Percentiles rank a stretch among this genome's conserved stretches.
Evolutionary conservation across 92 coral and sea anemone species (phyloP).

Genomic region (Epizoanthus fatuus): DNA sequence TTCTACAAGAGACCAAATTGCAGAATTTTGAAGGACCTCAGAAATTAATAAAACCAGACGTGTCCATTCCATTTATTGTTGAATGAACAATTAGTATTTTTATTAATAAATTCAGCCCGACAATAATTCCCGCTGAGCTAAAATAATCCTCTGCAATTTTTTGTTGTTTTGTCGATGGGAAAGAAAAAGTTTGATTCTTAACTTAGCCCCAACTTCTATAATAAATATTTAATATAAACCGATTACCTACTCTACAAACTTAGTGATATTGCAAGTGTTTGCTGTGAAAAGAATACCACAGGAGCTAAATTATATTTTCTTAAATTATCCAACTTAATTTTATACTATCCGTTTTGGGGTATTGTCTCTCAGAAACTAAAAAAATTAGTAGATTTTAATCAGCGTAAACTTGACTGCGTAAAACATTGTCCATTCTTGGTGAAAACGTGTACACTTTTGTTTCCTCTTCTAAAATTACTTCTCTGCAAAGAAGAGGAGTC

Average conservation of each 20-base stretch:
- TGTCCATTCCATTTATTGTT: not conserved
- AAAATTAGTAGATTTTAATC: not conserved
- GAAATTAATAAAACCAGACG: constrained; percentile 4
- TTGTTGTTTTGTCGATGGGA: no score
- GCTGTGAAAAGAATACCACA: no score
- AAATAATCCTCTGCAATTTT: no score
- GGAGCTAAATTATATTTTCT: no score
- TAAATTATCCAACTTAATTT: no score
- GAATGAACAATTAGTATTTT: constrained; percentile 12
- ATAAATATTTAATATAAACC: no score
- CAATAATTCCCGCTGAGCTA: no score
- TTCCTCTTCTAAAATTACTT: constrained; percentile 2
- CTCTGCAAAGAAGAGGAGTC: not conserved
- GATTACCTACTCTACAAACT: no score
- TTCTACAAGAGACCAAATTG: not conserved
- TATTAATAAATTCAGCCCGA: constrained; percentile 3
- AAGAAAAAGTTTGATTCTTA: no score
- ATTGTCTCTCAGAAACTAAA: not conserved
- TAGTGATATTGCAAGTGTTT: no score
- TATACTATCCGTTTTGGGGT: not conserved
- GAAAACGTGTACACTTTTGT: constrained; percentile 40
- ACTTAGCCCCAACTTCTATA: no score
- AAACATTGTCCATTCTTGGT: constrained; percentile 14
- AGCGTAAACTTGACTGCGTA: not conserved
- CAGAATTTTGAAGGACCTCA: no score